Evolutionary conservation across 2,888 invertebrate species (phyloP).

Genomic region (Rosalia funebris): DNA sequence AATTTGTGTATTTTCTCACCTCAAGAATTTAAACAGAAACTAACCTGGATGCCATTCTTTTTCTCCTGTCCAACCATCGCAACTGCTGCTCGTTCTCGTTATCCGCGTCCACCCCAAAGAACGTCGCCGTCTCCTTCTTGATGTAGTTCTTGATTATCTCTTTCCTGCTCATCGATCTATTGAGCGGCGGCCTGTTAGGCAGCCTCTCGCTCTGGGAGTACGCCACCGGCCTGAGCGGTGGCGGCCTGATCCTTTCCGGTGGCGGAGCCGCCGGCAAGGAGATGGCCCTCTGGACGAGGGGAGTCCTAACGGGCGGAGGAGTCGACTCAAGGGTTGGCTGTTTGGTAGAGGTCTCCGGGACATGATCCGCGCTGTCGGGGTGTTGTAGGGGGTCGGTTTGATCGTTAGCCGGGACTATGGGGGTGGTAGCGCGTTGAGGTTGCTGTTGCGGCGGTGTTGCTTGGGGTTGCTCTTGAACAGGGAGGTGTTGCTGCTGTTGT

Average conservation of each 20-base stretch:
- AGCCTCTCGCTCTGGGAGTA: slow-evolving; percentile 61
- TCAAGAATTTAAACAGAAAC: no score
- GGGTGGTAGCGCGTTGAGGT: slow-evolving; percentile 39
- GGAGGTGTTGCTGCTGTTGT: slow-evolving; percentile 38
- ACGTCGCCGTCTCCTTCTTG: slow-evolving; percentile 82
- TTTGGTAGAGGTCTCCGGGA: slow-evolving; percentile 26
- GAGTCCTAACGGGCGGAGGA: slow-evolving; percentile 35
- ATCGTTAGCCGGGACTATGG: slow-evolving; percentile 22
- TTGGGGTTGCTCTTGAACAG: slow-evolving; percentile 34
- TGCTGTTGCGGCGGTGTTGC: slow-evolving; percentile 37
- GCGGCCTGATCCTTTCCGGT: slow-evolving; percentile 45
- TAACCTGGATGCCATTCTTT: slow-evolving; percentile 78
- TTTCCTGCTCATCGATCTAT: slow-evolving; percentile 62
- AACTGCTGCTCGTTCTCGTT: slow-evolving; percentile 76
- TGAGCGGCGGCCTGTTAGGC: slow-evolving; percentile 59
- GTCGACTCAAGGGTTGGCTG: slow-evolving; percentile 25
- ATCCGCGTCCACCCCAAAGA: slow-evolving; percentile 86
- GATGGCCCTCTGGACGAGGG: slow-evolving; percentile 53
- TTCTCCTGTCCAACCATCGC: slow-evolving; percentile 83
- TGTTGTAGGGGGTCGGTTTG: slow-evolving; percentile 29
- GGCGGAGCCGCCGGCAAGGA: slow-evolving; percentile 53
- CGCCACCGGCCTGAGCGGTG: slow-evolving; percentile 43
- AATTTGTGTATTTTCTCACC: no score
- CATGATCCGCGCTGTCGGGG: slow-evolving; percentile 31
- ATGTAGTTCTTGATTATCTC: slow-evolving; percentile 72